A percentile compares a stretch with the other conserved stretches of the same genome.
These are phyloP conservation scores for Tupaia chinensis DNA, from an alignment of 2,113 vertebrate species.

Conservation along the genomic window DNA sequence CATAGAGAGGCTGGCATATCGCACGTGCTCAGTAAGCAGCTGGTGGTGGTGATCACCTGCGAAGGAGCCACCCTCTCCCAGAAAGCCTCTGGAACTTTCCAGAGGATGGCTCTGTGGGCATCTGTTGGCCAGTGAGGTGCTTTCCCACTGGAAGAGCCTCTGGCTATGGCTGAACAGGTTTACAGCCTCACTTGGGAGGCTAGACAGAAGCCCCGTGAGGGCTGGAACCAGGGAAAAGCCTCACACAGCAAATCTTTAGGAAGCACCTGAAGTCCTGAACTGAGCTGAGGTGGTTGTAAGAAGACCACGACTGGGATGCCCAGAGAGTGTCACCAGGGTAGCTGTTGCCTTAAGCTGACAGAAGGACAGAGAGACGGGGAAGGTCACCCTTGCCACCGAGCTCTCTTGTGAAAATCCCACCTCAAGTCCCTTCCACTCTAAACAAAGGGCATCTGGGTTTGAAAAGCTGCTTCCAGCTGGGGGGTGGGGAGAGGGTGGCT, in stretches of 20 bases:
- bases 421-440: background rate
- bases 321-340: background rate
- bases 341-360: background rate
- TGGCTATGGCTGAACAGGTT: rapidly evolving
- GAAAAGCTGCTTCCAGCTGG: background rate
- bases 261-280: background rate
- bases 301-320: rapidly evolving
- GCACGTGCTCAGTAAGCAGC: rapidly evolving
- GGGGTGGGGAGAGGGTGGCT: background rate
- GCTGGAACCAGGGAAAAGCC: background rate
- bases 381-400: rapidly evolving
- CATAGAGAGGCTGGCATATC: rapidly evolving
- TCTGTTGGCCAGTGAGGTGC: background rate
- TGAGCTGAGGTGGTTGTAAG: rapidly evolving
- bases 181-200: background rate
- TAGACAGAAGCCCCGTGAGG: rapidly evolving
- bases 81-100: background rate
- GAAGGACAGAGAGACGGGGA: background rate
- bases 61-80: background rate
- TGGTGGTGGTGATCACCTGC: too few relatives aligned
- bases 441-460: background rate
- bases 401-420: background rate
- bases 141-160: rapidly evolving
- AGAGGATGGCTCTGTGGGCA: background rate
- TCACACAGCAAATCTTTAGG: too few relatives aligned